Base-by-base conservation (phyloP, 2,888 invertebrate genomes). In the Drosophila paranaensis region DNA sequence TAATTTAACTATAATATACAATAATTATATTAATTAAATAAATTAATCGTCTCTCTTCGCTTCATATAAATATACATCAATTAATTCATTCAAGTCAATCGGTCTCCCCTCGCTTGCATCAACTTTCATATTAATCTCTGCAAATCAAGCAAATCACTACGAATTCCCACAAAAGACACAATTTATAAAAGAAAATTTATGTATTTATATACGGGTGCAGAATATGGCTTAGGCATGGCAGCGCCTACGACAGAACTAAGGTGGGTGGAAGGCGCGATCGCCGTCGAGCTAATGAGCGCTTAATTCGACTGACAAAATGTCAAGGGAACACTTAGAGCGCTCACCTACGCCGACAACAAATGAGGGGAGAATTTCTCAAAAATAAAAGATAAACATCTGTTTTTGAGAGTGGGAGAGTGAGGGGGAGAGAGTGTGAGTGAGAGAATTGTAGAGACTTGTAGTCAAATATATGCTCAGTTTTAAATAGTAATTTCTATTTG, bases 291-390 rank as follows among this genome's bases (percentile, higher is more conserved):
- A 84, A 84, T 85, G 80, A 88, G 76, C 88, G 40, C 71, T 82
- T 84, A 84, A 87, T 82, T 82, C 85, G 64, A 57, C 71, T 76
- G 85, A 76, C 83, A 84, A 80, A 80, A 63, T 84, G 88, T 84
- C 88, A 82, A 76, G 72, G 75, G 65, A 75, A 75, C 68, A 79
- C 79, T 79, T 78, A 54, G 51, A 64, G 71, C 74, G 60, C 55
- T 61, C 71, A 71, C 48, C 48, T 48, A 27, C 5, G 46, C 33
- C 43, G 45, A 57, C 42, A 70, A 25, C 30, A 40, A 66, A 50
- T 43, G 50, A 13, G 62, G 60, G 60, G 45, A 48, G 37, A 68
- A n/a, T n/a, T 33, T 6, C 62, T 27, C 37, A 55, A 70, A 87
- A 86, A 74, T 72, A 73, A 81, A 74, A 81, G 60, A 51, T 20